Evolutionary conservation across 2,797 vertebrate species (phyloP).

Genomic region (Knipowitschia caucasica): DNA sequence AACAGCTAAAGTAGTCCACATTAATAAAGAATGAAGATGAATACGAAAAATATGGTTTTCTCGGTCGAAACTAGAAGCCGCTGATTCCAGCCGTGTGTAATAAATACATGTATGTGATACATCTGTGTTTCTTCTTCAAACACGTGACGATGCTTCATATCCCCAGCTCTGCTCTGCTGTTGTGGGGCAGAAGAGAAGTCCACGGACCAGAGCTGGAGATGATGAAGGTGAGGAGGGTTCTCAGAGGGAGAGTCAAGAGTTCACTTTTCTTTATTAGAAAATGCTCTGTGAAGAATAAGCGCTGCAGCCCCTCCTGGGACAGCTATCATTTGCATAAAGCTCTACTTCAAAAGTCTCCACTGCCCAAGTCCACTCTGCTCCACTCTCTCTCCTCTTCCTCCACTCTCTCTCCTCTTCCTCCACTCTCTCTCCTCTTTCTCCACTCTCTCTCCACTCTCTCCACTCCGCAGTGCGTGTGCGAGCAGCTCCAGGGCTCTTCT

Average conservation of each 20-base stretch:
- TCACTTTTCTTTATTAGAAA: slow-evolving; percentile 83
- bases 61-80: no score
- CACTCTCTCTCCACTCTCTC: no score
- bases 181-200: slow-evolving; percentile 55
- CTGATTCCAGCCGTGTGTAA: background rate
- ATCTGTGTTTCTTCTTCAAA: background rate
- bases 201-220: slow-evolving; percentile 68
- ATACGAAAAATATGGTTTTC: no score
- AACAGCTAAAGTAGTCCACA: no score
- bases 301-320: slow-evolving; percentile 79
- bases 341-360: slow-evolving; percentile 90
- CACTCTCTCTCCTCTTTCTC: no score
- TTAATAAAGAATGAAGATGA: no score
- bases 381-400: no score
- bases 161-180: slow-evolving; percentile 5
- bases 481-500: slow-evolving; percentile 82
- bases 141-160: slow-evolving; percentile 6
- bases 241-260: slow-evolving; percentile 92
- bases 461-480: slow-evolving; percentile 83
- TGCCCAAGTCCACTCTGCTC: slow-evolving; percentile 81
- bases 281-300: slow-evolving; percentile 83
- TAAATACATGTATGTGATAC: no score
- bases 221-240: slow-evolving; percentile 40
- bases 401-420: no score
- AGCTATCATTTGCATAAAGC: slow-evolving; percentile 93